phyloP scores from a whole-genome alignment of 1,140 invertebrate genomes.

The Drosophila baimaii region DNA sequence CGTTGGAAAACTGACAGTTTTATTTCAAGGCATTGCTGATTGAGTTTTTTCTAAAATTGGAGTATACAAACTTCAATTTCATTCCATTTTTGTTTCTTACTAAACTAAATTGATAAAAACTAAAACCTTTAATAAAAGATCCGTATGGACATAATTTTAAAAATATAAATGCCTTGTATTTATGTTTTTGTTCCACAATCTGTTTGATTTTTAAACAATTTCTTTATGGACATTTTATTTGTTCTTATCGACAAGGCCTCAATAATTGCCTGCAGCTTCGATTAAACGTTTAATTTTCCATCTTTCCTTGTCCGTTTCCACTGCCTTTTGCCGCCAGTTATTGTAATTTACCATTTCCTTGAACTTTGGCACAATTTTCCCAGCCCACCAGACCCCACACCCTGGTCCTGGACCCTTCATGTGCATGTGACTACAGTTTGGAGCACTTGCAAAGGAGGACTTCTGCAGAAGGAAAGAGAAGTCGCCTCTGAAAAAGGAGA shows the following conservation, averaged over 20 bases:
- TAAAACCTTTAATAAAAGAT: too few species aligned
- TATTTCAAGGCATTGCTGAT: too few species aligned
- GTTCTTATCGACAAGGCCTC: background rate
- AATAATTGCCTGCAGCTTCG: constrained; percentile 30
- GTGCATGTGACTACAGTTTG: constrained; percentile 41
- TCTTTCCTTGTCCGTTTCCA: background rate
- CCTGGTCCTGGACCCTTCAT: background rate
- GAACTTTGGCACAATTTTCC: constrained; percentile 18
- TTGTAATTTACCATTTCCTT: constrained; percentile 56
- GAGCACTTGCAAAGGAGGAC: constrained; percentile 16
- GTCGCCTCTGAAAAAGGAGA: constrained; percentile 9
- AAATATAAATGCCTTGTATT: background rate
- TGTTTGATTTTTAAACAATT: background rate
- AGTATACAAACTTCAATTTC: too few species aligned
- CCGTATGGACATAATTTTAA: too few species aligned
- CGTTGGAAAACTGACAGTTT: too few species aligned
- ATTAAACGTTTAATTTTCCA: constrained; percentile 28
- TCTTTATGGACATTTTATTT: background rate
- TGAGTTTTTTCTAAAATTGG: too few species aligned
- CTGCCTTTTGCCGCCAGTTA: constrained; percentile 25
- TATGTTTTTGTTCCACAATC: background rate
- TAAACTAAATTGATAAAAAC: too few species aligned
- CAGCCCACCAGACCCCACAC: too few species aligned
- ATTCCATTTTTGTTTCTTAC: too few species aligned
- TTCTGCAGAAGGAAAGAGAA: constrained; percentile 2